Base-by-base conservation (phyloP, 2,797 vertebrate species). In the Ceyx erithaca region DNA sequence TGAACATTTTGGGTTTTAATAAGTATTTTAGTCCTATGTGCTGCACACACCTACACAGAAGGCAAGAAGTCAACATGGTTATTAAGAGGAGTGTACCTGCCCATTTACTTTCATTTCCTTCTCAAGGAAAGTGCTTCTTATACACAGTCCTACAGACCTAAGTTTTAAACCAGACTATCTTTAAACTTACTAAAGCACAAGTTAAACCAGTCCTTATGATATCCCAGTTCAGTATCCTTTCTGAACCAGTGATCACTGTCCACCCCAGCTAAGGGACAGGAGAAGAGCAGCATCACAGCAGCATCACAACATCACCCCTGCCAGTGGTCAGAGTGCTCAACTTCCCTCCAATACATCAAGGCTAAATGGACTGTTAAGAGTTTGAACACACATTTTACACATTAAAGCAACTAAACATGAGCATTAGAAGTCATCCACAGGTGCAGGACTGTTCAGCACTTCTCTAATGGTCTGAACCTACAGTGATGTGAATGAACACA, bases 131-230 rank as follows among this genome's bases (percentile, higher is more conserved):
- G 41, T 18, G 7, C 64, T 58, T 30, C 25, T 52, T 25, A 59
- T 23, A 62, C 11, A 55, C 0, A 62, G 15, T 28, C 58, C 48
- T n/a, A 64, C 0, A 79, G 22, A 55, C 10, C 4, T 17, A 37
- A 33, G 8, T 45, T 84, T 69, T 62, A 69, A 78, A 93, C 72
- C 1, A 67, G 14, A 35, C 21, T 73, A 67, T 23, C 48, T 63
- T 72, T 35, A 35, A 76, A 59, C n/a, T 63, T 48, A 40, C 20
- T 85, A 5, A 11, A 83, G 30, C n/a, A 31, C 10, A 80, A 64
- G 19, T 20, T 33, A 70, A 71, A 88, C 55, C 13, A 89, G 20
- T 43, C 19, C 23, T 51, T 49, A 76, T 13, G 2, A 55, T 14
- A 70, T 41, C 28, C 49, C 80, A 71, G 6, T 49, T 68, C 4